Evolutionary conservation across 2,113 vertebrate species (phyloP), one percentile per base, ranked within the genome.

Genomic region (Phaethornis superciliosus): DNA sequence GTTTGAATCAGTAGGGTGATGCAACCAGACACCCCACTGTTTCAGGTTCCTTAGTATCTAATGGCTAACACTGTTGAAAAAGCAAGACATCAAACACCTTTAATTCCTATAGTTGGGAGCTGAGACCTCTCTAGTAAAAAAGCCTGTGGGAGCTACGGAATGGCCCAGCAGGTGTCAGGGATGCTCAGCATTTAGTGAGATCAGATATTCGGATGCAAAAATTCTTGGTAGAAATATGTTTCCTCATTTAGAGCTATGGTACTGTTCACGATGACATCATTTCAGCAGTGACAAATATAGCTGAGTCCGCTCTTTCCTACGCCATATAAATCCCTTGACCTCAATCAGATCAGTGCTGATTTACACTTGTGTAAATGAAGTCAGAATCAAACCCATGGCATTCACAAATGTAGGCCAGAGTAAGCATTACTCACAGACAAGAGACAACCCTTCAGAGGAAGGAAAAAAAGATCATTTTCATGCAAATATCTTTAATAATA

Each of bases 401-500:
- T 85, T 92, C 84, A 91, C 67, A 92, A 92, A 95, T 94, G 79
- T 95, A 95, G 93, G 85, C 93, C 93, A 96, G 81, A 89, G 89
- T 91, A 92, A 96, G 84, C 84, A 92, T 96, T 94, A 94, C 94
- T 96, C 89, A 95, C 74, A 93, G 91, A 95, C 83, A 93, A 95
- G 91, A 95, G 83, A 90, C 74, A 96, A 92, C 67, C 24, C 89
- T 93, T 96, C 55, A 91, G 87, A 91, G 81, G 81, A 89, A 94
- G 72, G 79, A 85, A 81, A 92, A 92, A 92, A 94, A 74, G 71
- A 95, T 91, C 51, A 96, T 96, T 94, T 95, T 94, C 77, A 96
- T 94, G 93, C 81, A 94, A 96, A 96, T 96, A 88, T 80, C 51
- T 75, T 95, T 95, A 96, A 96, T 93, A 95, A 96, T 95, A 91